Evolutionary conservation across 2,888 invertebrate species (phyloP).

Genomic region (Azorinus chamasolen): DNA sequence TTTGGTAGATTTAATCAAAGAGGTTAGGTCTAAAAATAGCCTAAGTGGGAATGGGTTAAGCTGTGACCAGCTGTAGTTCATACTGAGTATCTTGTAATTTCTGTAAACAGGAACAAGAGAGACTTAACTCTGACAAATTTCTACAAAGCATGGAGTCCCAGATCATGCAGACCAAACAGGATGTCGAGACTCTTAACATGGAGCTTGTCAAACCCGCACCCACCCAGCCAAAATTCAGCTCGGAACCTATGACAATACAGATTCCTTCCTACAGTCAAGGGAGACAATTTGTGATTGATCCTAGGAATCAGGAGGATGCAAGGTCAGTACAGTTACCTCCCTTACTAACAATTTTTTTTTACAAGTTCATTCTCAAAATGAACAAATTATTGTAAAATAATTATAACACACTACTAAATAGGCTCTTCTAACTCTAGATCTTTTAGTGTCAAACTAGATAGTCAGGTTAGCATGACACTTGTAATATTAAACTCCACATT

Average conservation of each 20-base stretch:
- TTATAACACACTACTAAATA: too few species aligned
- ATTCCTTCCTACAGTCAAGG: slow-evolving; percentile 45
- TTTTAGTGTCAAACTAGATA: too few species aligned
- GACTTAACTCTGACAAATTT: slow-evolving; percentile 62
- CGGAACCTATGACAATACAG: slow-evolving; percentile 58
- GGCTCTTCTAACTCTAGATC: too few species aligned
- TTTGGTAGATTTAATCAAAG: too few species aligned
- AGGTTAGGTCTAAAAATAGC: too few species aligned
- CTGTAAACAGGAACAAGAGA: slow-evolving; percentile 62
- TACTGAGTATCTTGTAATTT: neutral
- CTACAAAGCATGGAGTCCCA: slow-evolving; percentile 49
- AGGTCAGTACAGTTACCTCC: slow-evolving; percentile 1
- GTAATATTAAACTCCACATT: too few species aligned
- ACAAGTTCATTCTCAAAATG: too few species aligned
- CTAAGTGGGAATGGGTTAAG: too few species aligned
- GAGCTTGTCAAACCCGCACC: slow-evolving; percentile 30
- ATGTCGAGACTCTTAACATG: slow-evolving; percentile 28
- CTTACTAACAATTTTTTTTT: too few species aligned
- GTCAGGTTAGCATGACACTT: too few species aligned
- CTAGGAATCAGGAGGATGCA: slow-evolving; percentile 56
- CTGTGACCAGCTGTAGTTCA: too few species aligned
- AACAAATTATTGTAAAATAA: too few species aligned
- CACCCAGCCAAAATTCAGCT: slow-evolving; percentile 42
- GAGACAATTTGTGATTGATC: slow-evolving; percentile 67
- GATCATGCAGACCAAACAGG: slow-evolving; percentile 47